These are phyloP conservation scores for Saccostrea glomerata DNA, from an alignment of 1,140 invertebrate species.

Conservation along the genomic window DNA sequence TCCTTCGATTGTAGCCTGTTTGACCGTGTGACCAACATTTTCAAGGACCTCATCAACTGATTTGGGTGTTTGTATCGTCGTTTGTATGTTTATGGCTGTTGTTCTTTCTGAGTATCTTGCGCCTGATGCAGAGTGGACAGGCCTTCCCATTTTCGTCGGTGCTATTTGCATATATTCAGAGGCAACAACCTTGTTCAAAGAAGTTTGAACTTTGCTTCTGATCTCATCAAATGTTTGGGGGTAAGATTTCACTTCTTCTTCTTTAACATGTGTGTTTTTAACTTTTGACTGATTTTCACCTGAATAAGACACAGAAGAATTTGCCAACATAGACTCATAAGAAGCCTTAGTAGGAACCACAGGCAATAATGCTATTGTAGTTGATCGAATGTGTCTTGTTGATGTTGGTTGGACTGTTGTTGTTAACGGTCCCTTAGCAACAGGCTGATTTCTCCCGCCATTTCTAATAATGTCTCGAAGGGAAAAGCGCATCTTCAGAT, in stretches of 20 bases:
- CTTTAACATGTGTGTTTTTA: neutral
- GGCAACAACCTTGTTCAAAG: neutral
- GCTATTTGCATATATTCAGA: neutral
- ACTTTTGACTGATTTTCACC: neutral
- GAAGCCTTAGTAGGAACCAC: neutral
- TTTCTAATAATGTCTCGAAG: neutral
- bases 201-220: neutral
- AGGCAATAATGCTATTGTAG: neutral
- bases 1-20: neutral
- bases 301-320: neutral
- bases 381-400: constrained; percentile 5
- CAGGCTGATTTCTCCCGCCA: neutral
- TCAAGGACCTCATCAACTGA: neutral
- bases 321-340: neutral
- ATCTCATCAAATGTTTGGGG: neutral
- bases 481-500: neutral
- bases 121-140: neutral
- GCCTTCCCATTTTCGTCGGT: neutral
- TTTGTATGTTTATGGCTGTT: neutral
- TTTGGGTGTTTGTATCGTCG: neutral
- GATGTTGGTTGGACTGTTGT: neutral
- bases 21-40: neutral
- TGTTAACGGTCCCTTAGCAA: neutral
- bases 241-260: neutral
- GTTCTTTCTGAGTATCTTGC: neutral